Evolutionary conservation across 2,113 vertebrate species (phyloP).

Genomic region (Cisticola juncidis): DNA sequence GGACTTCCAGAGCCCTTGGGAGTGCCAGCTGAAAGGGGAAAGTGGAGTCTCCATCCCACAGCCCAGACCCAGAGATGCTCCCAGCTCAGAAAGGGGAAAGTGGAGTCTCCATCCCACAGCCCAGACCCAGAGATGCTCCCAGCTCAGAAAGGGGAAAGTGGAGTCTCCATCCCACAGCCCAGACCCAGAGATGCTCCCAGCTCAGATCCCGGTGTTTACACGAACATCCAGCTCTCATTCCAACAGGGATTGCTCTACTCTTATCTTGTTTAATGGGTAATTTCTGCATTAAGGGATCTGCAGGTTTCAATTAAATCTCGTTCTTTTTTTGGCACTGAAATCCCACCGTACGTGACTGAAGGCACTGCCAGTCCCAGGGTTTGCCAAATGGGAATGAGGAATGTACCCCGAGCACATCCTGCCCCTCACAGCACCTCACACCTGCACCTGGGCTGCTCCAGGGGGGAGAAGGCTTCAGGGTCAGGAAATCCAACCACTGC

Average conservation of each 20-base stretch:
- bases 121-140: neutral
- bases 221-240: neutral
- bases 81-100: neutral
- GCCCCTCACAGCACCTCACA: neutral
- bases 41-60: neutral
- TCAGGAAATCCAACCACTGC: rapidly evolving
- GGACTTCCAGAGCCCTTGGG: neutral
- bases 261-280: conserved; percentile 50
- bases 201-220: neutral
- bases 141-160: neutral
- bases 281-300: conserved; percentile 60
- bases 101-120: neutral
- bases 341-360: conserved; percentile 63
- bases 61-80: neutral
- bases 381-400: neutral
- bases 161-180: neutral
- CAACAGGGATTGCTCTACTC: neutral
- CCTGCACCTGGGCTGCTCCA: neutral
- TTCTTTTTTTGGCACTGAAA: conserved; percentile 63
- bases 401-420: neutral
- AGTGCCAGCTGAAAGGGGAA: neutral
- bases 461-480: neutral
- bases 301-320: conserved; percentile 3
- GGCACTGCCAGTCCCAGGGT: neutral
- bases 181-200: neutral